Base-by-base conservation (phyloP, 2,888 invertebrate genomes). In the Perithous albicinctus region DNA sequence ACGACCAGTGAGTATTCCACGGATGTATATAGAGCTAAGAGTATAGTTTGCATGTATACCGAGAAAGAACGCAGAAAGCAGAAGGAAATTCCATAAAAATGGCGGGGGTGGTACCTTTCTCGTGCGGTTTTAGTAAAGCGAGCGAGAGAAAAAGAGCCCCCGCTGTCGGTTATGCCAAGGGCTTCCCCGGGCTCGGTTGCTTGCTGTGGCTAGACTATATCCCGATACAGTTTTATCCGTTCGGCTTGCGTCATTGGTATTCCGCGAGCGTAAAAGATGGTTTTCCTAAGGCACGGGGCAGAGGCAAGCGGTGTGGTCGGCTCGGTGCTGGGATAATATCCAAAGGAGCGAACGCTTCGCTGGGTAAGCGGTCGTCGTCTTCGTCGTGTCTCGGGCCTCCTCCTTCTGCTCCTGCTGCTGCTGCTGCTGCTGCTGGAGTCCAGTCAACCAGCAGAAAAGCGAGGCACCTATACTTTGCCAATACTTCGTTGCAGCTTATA, bases 191-290 rank as follows among this genome's bases (percentile, higher is more conserved):
- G 70, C 56, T 82, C 80, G 83, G 85, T 85, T 80, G 59, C 72
- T 48, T 63, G 63, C 48, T 26, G 63, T 41, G 66, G 70, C 67
- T 46, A 56, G 54, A 82, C 82, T 85, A 87, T 85, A 84, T 78
- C 76, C 78, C 85, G 85, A 87, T 87, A 88, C 85, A 78, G 78
- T 88, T 89, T 89, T 89, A 87, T 88, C 85, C 86, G 83, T 86
- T 87, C 59, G 63, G 73, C 75, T 74, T 32, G 79, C 84, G 79
- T 85, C 89, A 88, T 90, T 90, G 87, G 81, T 89, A 88, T 90
- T 90, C 90, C 84, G 78, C 35, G 83, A 85, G 85, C 87, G 87
- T 89, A 91, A 91, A 91, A 91, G 90, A 91, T 91, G 89, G 89
- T 86, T 88, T 89, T 87, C 85, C 84, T 74, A 54, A 61, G 64